These are phyloP conservation scores for Luffia ferchaultella DNA, from an alignment of 2,888 invertebrate species.

Conservation along the genomic window DNA sequence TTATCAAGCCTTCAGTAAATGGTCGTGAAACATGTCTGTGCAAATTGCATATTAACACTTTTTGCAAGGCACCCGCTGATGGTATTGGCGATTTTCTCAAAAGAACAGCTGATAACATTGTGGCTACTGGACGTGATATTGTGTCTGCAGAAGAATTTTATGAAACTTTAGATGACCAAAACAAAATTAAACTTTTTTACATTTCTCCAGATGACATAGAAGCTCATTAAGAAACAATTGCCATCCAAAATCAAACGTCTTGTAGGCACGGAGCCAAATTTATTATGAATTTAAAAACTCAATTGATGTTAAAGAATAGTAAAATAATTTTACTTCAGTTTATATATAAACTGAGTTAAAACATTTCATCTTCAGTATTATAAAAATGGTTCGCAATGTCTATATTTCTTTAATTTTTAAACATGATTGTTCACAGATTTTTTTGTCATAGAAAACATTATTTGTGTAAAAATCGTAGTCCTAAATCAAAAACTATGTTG, in stretches of 20 bases:
- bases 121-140: slow-evolving; percentile 9
- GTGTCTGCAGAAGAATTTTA: slow-evolving; percentile 2
- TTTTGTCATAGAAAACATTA: no score
- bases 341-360: no score
- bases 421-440: no score
- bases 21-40: slow-evolving; percentile 17
- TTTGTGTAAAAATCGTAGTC: no score
- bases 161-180: slow-evolving; percentile 2
- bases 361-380: no score
- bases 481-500: no score
- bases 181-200: slow-evolving; percentile 6
- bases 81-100: slow-evolving; percentile 2
- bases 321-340: no score
- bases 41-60: slow-evolving; percentile 12
- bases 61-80: slow-evolving; percentile 6
- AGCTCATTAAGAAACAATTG: not conserved
- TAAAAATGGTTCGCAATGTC: no score
- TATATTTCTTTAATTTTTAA: no score
- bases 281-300: not conserved
- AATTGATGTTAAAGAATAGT: not conserved
- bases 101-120: slow-evolving; percentile 6
- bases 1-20: no score
- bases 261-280: not conserved
- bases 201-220: slow-evolving; percentile 3
- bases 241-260: slow-evolving; percentile 1